Percentiles rank a stretch among this genome's conserved stretches.
Evolutionary conservation across 2,888 invertebrate genomes (phyloP).

Genomic region (Labia minor): DNA sequence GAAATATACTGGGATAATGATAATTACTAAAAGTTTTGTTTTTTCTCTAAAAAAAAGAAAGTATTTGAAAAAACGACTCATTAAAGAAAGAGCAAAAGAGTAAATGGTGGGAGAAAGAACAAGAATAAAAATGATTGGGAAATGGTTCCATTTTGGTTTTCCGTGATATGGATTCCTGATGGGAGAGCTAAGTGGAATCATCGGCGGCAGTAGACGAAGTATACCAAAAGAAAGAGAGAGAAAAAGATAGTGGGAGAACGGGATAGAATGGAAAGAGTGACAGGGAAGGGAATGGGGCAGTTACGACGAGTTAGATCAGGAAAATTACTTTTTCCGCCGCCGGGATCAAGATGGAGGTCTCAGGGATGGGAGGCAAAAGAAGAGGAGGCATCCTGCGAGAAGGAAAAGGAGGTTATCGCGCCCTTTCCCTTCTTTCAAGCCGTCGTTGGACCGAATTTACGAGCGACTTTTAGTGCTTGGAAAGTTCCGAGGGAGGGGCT

Average conservation of each 20-base stretch:
- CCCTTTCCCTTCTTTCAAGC: not conserved
- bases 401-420: constrained; percentile 1
- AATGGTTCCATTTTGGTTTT: not conserved
- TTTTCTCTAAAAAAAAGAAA: too few species aligned
- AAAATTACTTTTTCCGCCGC: not conserved
- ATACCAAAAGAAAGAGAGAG: too few species aligned
- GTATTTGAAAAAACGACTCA: not conserved
- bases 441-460: not conserved
- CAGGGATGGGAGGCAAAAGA: not conserved
- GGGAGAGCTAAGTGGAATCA: not conserved
- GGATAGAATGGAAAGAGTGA: not conserved
- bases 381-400: not conserved
- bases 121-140: not conserved
- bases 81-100: not conserved
- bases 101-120: not conserved
- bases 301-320: constrained; percentile 4
- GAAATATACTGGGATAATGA: too few species aligned
- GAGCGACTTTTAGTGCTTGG: not conserved
- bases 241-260: too few species aligned
- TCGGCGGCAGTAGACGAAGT: not conserved
- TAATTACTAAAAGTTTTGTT: too few species aligned
- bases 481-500: constrained; percentile 4
- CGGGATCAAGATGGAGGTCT: not conserved
- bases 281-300: not conserved
- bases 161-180: not conserved